phyloP scores from a whole-genome alignment of 2,797 vertebrate species.

The Vespertilio murinus region DNA sequence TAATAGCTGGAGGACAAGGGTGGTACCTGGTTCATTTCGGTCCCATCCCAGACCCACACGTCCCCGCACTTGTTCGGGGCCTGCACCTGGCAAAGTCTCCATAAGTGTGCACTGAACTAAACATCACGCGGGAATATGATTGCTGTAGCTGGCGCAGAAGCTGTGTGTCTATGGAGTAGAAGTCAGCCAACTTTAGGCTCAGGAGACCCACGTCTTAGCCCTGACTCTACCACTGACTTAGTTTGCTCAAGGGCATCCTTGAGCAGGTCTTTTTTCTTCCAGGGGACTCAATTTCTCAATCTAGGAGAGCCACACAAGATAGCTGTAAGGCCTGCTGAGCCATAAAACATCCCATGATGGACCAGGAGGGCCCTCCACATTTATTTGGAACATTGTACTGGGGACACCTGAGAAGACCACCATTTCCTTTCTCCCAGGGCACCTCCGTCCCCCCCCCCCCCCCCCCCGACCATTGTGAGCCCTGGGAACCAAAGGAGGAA shows the following conservation, averaged over 20 bases:
- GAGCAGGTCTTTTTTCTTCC: background rate
- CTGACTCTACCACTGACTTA: background rate
- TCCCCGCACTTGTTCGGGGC: background rate
- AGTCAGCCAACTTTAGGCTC: background rate
- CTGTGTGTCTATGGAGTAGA: background rate
- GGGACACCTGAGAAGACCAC: background rate
- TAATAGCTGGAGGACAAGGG: background rate
- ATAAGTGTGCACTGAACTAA: background rate
- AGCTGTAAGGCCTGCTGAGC: background rate
- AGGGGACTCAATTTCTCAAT: background rate
- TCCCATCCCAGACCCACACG: background rate
- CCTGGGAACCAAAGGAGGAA: constrained; percentile 62
- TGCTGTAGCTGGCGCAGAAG: background rate
- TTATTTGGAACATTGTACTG: background rate
- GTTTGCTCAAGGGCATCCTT: background rate
- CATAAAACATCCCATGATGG: background rate
- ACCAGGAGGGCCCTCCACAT: background rate
- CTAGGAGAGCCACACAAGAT: background rate
- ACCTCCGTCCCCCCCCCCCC: background rate
- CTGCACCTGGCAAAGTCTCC: background rate
- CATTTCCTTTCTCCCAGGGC: constrained; percentile 1
- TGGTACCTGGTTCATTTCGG: background rate
- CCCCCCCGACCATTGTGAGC: constrained; percentile 17
- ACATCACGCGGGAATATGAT: no score
- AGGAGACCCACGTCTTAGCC: background rate